phyloP scores from a whole-genome alignment of 2,113 vertebrate species.

The Perca flavescens region DNA sequence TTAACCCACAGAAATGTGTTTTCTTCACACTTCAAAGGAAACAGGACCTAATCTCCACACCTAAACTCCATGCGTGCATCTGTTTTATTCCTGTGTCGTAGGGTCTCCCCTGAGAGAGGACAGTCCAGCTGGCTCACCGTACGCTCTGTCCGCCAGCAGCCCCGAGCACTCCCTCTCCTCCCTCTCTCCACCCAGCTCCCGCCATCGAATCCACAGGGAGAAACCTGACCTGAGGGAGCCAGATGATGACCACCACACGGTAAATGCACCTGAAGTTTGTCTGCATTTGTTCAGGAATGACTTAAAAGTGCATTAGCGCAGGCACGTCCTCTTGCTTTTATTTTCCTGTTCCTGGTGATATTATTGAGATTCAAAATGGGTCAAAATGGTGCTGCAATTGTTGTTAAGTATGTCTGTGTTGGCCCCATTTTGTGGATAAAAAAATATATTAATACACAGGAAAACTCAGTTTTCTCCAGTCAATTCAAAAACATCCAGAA shows the following conservation, averaged over 20 bases:
- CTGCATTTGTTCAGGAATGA: neutral
- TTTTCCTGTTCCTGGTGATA: neutral
- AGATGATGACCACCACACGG: slow-evolving; percentile 80
- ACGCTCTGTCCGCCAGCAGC: slow-evolving; percentile 81
- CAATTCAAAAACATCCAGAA: neutral
- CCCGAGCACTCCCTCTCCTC: slow-evolving; percentile 82
- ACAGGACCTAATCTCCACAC: neutral
- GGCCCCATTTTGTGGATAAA: neutral
- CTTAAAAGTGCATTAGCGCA: neutral
- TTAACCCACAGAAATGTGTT: neutral
- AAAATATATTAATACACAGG: neutral
- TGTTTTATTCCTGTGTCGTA: slow-evolving; percentile 48
- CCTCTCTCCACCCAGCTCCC: slow-evolving; percentile 79
- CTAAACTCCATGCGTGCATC: neutral
- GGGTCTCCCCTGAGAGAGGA: slow-evolving; percentile 81
- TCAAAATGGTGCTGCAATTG: neutral
- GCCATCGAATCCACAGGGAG: slow-evolving; percentile 78
- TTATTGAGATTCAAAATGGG: neutral
- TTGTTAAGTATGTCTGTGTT: neutral
- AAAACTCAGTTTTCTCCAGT: neutral
- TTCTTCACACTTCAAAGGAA: neutral
- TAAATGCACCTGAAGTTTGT: slow-evolving; percentile 48
- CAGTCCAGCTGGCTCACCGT: slow-evolving; percentile 79
- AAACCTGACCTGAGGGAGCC: slow-evolving; percentile 79
- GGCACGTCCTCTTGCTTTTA: neutral